Percentiles rank a stretch among this genome's conserved stretches.
Conservation (phyloP, 2,888 invertebrate species). For the Gastrophysa polygoni region DNA sequence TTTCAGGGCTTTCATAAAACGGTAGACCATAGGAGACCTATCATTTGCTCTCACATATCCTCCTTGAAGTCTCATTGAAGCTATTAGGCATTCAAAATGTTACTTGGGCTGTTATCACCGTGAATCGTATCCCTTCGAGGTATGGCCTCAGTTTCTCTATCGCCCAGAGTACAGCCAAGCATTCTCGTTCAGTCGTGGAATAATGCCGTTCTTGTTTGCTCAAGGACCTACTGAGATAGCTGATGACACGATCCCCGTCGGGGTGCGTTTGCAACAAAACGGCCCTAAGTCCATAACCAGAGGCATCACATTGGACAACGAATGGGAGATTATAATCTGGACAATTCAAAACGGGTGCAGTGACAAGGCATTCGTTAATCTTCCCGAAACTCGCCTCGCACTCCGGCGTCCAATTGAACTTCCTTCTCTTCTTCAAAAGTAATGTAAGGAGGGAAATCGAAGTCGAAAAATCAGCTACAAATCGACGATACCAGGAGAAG, state of each 20-base stretch:
- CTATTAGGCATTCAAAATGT: no score
- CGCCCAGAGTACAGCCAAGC: conserved; percentile 29
- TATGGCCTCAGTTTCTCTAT: conserved; percentile 28
- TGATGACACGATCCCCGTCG: conserved; percentile 28
- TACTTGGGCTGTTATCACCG: conserved; percentile 14
- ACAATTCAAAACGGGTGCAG: conserved; percentile 28
- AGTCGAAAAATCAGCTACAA: conserved; percentile 32
- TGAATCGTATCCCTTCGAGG: conserved; percentile 29
- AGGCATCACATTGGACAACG: conserved; percentile 34
- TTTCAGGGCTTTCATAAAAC: no score
- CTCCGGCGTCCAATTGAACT: conserved; percentile 29
- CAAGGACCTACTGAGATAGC: conserved; percentile 24
- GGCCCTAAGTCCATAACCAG: conserved; percentile 31
- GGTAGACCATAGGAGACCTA: no score
- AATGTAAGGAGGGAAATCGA: conserved; percentile 24
- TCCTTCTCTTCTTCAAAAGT: conserved; percentile 23
- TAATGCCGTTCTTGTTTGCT: conserved; percentile 25
- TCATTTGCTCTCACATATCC: no score
- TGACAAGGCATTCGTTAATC: conserved; percentile 23
- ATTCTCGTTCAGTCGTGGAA: conserved; percentile 25
- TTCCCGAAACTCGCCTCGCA: conserved; percentile 24
- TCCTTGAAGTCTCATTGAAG: conserved; percentile 1
- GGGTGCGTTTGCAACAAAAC: conserved; percentile 25
- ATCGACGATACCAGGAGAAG: conserved; percentile 36
- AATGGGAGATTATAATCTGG: conserved; percentile 30